Base-by-base conservation (phyloP, 2,113 vertebrate genomes). In the Nothoprocta perdicaria region DNA sequence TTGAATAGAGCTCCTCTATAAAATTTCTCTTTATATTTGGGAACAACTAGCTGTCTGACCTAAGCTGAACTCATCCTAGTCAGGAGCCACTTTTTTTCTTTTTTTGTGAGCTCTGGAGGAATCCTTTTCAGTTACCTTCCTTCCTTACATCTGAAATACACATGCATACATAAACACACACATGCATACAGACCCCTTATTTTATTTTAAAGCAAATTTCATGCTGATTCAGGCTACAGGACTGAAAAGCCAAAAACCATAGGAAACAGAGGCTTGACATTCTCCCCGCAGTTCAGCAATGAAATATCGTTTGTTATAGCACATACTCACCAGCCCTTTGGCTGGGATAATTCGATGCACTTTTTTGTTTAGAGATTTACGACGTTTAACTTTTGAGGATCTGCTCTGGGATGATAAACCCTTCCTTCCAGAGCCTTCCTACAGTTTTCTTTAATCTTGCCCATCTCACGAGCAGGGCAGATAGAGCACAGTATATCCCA, bases 401-500 rank as follows among this genome's bases (percentile, higher is more conserved):
- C 14, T 63, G 46, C 19, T 48, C 41, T 31, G 62, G 35, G 23
- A 43, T 69, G n/a, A 76, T 40, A 86, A 91, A 46, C 2, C 1
- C 22, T 75, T 11, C 22, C 52, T 83, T 80, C 24, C 69, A 52
- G 35, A 86, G 12, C 26, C 5, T 77, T 78, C 41, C 43, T 71
- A 13, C 8, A 58, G 43, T 12, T 12, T 55, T 75, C 22, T 72
- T 84, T 81, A 21, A 27, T 8, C 50, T 76, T 10, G 0, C 19
- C 73, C 33, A 38, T 68, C 71, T 68, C 61, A 31, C 48, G 50
- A 9, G 67, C 46, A 61, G 29, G 26, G 14, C 22, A 79, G 62
- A 72, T 31, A 50, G 0, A 63, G 14, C 0, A 0, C 21, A 83
- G 50, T 6, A 22, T 43, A 14, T 57, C 58, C 33, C 46, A 67